Percentiles rank a stretch among this genome's conserved stretches.
Evolutionary conservation across 2,113 vertebrate species (phyloP).

Genomic region (Vanacampus margaritifer): DNA sequence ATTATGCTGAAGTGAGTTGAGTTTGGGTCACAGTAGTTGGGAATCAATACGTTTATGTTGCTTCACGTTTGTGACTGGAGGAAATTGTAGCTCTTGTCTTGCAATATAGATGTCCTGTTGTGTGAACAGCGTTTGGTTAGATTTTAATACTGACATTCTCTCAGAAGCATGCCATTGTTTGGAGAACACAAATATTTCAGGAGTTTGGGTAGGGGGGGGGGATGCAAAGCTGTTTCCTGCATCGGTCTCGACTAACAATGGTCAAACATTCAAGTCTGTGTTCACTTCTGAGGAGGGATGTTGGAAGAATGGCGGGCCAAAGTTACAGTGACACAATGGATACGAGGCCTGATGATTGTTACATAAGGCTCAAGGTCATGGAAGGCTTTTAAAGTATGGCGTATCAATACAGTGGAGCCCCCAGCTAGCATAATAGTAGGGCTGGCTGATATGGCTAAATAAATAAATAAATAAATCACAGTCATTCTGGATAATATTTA

Average conservation of each 20-base stretch:
- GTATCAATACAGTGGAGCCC: not conserved
- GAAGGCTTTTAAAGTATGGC: not conserved
- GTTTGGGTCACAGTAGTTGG: not conserved
- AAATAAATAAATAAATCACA: no score
- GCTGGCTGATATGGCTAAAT: no score
- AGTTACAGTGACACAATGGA: constrained; percentile 56
- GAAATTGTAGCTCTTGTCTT: not conserved
- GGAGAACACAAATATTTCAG: constrained; percentile 56
- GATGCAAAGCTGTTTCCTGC: constrained; percentile 71
- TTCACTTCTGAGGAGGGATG: constrained; percentile 52
- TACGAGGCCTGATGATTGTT: constrained; percentile 16
- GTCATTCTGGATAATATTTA: no score
- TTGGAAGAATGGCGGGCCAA: constrained; percentile 62
- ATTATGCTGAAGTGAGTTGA: not conserved
- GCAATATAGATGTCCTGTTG: not conserved
- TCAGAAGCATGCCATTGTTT: constrained; percentile 67
- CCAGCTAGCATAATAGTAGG: no score
- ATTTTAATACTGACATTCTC: constrained; percentile 37
- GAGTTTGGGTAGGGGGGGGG: constrained; percentile 14
- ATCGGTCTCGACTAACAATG: constrained; percentile 61
- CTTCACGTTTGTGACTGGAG: not conserved
- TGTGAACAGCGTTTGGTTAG: not conserved
- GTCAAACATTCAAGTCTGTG: constrained; percentile 25
- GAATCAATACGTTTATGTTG: not conserved
- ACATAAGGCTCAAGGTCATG: constrained; percentile 27